Evolutionary conservation across 2,888 invertebrate species (phyloP).

Genomic region (Phalera bucephala): DNA sequence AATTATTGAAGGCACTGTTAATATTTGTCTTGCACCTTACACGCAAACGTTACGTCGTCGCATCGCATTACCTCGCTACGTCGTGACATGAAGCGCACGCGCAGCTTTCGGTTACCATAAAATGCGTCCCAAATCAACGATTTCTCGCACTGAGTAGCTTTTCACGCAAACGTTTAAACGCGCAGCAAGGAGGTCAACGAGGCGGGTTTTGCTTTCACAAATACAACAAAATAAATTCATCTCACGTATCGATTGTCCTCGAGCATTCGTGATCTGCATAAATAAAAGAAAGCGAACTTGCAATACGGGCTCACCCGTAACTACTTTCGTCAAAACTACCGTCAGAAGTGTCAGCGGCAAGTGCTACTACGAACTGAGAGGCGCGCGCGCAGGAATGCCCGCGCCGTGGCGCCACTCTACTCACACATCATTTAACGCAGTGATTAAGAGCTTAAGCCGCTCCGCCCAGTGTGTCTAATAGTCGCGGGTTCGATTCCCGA

Average conservation of each 20-base stretch:
- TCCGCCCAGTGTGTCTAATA: no score
- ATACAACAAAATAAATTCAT: conserved; percentile 82
- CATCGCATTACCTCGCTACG: no score
- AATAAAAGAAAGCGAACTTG: conserved; percentile 80
- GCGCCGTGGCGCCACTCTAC: not conserved
- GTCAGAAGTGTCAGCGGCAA: conserved; percentile 15
- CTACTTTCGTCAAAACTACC: conserved; percentile 60
- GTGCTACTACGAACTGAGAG: conserved; percentile 20
- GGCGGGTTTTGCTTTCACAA: conserved; percentile 81
- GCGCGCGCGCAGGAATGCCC: not conserved
- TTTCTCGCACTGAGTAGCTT: conserved; percentile 69
- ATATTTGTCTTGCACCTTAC: no score
- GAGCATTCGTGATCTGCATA: conserved; percentile 70
- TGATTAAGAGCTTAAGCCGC: no score
- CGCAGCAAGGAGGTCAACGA: conserved; percentile 74
- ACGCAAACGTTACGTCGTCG: conserved; percentile 17
- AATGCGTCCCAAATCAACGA: conserved; percentile 70
- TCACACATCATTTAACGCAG: no score
- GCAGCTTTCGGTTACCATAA: conserved; percentile 56
- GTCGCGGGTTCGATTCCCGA: no score
- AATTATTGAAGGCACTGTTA: no score
- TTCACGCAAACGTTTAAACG: conserved; percentile 73
- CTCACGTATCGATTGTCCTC: conserved; percentile 83
- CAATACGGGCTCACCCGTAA: conserved; percentile 58
- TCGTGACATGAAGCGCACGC: conserved; percentile 26